These are phyloP conservation scores for Simalia tracyae DNA, from an alignment of 2,797 vertebrate genomes.

Conservation along the genomic window DNA sequence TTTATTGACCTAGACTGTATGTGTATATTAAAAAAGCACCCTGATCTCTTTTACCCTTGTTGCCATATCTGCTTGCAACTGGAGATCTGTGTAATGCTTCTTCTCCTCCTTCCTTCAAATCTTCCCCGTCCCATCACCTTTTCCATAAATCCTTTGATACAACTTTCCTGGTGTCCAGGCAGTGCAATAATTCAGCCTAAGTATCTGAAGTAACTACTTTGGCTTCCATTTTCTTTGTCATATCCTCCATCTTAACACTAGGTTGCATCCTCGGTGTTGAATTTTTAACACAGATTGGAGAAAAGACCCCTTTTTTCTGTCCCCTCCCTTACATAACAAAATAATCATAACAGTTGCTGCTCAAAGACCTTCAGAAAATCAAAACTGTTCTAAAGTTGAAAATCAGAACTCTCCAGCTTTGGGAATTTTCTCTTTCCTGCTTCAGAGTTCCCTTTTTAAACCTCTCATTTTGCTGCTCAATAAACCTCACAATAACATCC, in stretches of 20 bases:
- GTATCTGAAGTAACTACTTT: neutral
- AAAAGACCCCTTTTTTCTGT: too few species aligned
- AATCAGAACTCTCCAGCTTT: neutral
- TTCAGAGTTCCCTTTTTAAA: neutral
- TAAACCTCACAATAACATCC: neutral
- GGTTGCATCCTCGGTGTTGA: neutral
- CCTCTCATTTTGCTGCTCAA: neutral
- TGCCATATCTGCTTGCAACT: neutral
- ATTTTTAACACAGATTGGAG: neutral
- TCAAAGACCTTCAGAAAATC: neutral
- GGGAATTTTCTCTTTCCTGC: neutral
- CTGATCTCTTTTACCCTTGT: neutral
- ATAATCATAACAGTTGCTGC: neutral
- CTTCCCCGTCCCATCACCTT: neutral
- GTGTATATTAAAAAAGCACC: slow-evolving; percentile 6
- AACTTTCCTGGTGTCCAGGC: neutral
- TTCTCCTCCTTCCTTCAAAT: neutral
- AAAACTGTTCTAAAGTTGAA: neutral
- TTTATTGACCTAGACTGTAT: slow-evolving; percentile 21
- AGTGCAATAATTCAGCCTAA: neutral
- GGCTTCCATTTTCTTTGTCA: neutral
- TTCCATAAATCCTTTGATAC: neutral
- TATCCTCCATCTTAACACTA: neutral
- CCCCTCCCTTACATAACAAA: too few species aligned
- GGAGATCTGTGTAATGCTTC: neutral